Evolutionary conservation across 2,113 vertebrate genomes (phyloP), one percentile per base, ranked within the genome.

Genomic region (Bubo blakistoni): DNA sequence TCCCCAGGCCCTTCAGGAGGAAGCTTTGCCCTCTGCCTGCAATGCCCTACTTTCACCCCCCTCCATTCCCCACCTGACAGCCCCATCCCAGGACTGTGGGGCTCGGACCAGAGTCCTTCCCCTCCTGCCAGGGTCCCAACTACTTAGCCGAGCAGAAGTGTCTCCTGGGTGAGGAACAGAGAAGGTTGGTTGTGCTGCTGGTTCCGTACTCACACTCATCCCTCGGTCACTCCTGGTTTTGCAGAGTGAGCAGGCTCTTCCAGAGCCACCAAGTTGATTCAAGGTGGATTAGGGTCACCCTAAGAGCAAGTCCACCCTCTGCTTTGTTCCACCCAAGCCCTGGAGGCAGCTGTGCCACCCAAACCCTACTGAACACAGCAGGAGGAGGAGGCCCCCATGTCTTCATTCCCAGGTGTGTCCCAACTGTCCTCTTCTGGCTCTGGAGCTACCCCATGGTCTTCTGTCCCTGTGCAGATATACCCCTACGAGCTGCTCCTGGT

Each of bases 401-500:
- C 44, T 36, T 61, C 22, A 2, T 51, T 32, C 19, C 44, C 67
- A 11, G 3, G 7, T 7, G 27, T 67, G 15, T n/a, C 61, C 49
- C 27, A 8, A 0, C 10, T 30, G 10, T 42, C 70, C 9, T 62
- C 24, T 76, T 62, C 73, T 59, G 63, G 36, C 22, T 63, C 22
- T 0, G 2, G 61, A 74, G 19, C 24, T 74, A 49, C 42, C 46
- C 65, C 62, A 7, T 4, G 22, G 19, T 74, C 40, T 95, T 80
- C 44, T 22, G 66, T 95, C 77, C 77, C 25, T 66, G 29, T 96
- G 44, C 92, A 99, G 99, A 98, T 99, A 91, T 99, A 99, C 89
- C 99, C 99, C 11, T 99, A 99, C 14, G 99, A 99, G 83, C 98
- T 98, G 40, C 98, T 99, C 55, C 98, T 99, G 94, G 99, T 99